phyloP scores from a whole-genome alignment of 2,797 vertebrate species.

The Periparus ater region DNA sequence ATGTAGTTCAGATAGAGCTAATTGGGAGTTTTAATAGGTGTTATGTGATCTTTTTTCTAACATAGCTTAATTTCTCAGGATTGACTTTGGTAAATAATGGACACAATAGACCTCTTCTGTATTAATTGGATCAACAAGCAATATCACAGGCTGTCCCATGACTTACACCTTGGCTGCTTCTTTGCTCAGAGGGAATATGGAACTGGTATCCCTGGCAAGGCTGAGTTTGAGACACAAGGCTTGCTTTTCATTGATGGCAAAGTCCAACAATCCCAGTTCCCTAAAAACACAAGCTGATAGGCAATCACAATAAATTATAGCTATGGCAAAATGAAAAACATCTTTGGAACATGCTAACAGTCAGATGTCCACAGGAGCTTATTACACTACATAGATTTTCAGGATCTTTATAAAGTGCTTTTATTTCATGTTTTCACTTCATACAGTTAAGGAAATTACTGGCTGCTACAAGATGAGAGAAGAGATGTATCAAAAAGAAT shows the following conservation, averaged over 20 bases:
- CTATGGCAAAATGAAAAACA: background rate
- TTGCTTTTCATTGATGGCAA: background rate
- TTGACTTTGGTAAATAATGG: background rate
- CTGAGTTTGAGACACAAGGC: background rate
- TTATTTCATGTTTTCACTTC: background rate
- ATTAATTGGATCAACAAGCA: background rate
- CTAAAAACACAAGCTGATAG: background rate
- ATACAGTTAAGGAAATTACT: background rate
- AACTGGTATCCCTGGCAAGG: accelerated
- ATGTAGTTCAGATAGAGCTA: background rate
- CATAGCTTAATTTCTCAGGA: background rate
- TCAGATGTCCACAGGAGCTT: background rate
- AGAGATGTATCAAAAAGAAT: background rate
- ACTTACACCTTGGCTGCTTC: background rate
- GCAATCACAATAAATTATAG: background rate
- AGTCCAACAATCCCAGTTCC: accelerated
- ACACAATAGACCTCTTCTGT: background rate
- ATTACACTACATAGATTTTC: background rate
- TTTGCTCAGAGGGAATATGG: background rate
- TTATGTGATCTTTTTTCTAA: background rate
- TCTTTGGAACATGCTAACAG: background rate
- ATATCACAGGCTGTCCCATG: background rate
- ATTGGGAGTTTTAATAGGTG: background rate
- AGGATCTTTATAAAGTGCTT: background rate
- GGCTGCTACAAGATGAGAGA: background rate